Evolutionary conservation across 2,113 vertebrate genomes (phyloP), one percentile per base, ranked within the genome.

Genomic region (Lepus americanus): DNA sequence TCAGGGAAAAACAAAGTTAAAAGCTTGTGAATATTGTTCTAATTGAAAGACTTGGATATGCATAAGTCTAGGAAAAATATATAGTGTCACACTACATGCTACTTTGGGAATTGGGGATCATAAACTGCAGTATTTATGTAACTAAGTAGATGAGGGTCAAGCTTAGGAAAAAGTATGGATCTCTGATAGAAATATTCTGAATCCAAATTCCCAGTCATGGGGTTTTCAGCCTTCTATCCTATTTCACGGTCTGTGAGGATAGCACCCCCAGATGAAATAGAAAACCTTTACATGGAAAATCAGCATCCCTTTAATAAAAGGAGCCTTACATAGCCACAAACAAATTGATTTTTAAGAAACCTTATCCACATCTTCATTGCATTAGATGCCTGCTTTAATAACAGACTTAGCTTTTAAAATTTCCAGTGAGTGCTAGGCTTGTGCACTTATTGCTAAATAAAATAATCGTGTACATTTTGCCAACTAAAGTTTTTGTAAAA

Each of bases 401-500:
- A 73, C n/a, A 69, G n/a, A 64, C 9, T n/a, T 64, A 36, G 59
- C 8, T 25, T 73, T 88, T 84, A 49, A 61, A 25, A 78, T 70
- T 78, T 44, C 39, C 17, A 44, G 0, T 51, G 83, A 80, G 20
- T 69, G 19, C 17, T 51, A 49, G 20, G 76, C 5, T 44, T 36
- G 23, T 51, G 6, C 27, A 25, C 13, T 59, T 27, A 61, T 1
- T 20, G 7, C 36, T 93, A n/a, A 82, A 69, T 53, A 80, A 95
- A 66, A 51, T 61, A 66, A 80, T 67, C 31, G 44, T n/a, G 17
- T 59, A 80, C 2, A 79, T 44, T 69, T 92, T 82, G 23, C 22
- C 64, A 89, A 10, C 12, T 82, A 84, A 44, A 61, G 61, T 36
- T 10, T 83, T 87, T 78, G 51, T 39, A 89, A 92, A 92, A 53